Evolutionary conservation across 1,140 invertebrate genomes (phyloP).

Genomic region (Drosophila serrata): DNA sequence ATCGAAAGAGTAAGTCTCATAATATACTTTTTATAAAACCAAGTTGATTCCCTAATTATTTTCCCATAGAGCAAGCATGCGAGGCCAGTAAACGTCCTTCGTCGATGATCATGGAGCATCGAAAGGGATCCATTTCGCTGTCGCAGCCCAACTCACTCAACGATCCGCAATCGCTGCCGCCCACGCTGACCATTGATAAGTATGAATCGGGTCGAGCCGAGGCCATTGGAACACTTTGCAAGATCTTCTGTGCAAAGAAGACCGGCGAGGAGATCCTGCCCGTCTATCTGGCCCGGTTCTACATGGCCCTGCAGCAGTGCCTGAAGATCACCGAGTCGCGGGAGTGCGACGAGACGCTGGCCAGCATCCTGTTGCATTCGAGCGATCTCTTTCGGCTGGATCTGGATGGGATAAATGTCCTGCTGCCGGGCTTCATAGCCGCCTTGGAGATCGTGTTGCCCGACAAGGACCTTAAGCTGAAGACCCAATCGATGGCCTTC

Average conservation of each 20-base stretch:
- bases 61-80: slow-evolving; percentile 71
- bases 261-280: slow-evolving; percentile 97
- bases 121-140: slow-evolving; percentile 83
- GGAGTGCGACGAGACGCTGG: slow-evolving; percentile 90
- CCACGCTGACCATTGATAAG: slow-evolving; percentile 87
- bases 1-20: slow-evolving; percentile 85
- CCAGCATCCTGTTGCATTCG: slow-evolving; percentile 93
- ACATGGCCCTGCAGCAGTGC: slow-evolving; percentile 95
- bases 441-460: slow-evolving; percentile 95
- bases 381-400: slow-evolving; percentile 94
- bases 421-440: slow-evolving; percentile 95
- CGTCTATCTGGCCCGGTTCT: slow-evolving; percentile 97
- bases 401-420: slow-evolving; percentile 95
- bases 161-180: slow-evolving; percentile 76
- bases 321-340: slow-evolving; percentile 88
- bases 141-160: slow-evolving; percentile 84
- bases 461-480: slow-evolving; percentile 91
- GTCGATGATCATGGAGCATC: slow-evolving; percentile 85
- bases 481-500: slow-evolving; percentile 86
- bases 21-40: too few relatives aligned
- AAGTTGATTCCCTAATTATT: neutral
- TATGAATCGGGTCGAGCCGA: slow-evolving; percentile 96
- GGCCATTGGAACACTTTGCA: slow-evolving; percentile 96
- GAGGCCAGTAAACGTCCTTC: slow-evolving; percentile 84
- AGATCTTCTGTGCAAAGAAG: slow-evolving; percentile 98